Evolutionary conservation across 2,888 invertebrate genomes (phyloP), one percentile per base, ranked within the genome.

Genomic region (Catotricha subobsoleta): DNA sequence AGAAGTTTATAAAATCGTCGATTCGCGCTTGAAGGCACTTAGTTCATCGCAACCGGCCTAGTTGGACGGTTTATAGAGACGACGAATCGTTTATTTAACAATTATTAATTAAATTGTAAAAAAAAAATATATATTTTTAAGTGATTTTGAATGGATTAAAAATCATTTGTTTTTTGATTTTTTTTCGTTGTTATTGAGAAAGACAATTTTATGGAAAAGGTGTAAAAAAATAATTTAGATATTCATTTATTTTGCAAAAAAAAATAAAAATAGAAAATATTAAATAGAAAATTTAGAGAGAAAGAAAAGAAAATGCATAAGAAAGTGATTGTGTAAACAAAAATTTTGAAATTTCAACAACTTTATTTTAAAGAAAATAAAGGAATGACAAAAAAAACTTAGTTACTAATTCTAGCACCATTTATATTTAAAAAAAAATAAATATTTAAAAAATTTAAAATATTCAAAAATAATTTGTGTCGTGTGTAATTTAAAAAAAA

Each of bases 11-110:
- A 53, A 53, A 53, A 52, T 47, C 51, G 46, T 49, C 50, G 49
- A 45, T 46, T 44, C 41, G 44, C 46, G 45, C 46, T 45, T 39
- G 49, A 45, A 46, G 39, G 44, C 48, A 50, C 50, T 54, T 50
- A 54, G 54, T 54, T 54, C 51, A 52, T 51, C 50, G 51, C 48
- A 45, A 49, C 45, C 48, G 49, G 52, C 47, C 46, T 48, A 46
- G 45, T 47, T 48, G 50, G 47, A 48, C 49, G 49, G 47, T 47
- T n/a, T n/a, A n/a, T n/a, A n/a, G n/a, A n/a, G n/a, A n/a, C n/a
- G n/a, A n/a, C n/a, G n/a, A n/a, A n/a, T n/a, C n/a, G n/a, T n/a
- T n/a, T n/a, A n/a, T n/a, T n/a, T n/a, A n/a, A n/a, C n/a, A n/a
- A n/a, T n/a, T n/a, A n/a, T n/a, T n/a, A n/a, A n/a, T n/a, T n/a